Conservation (phyloP, 2,113 vertebrate genomes). For the Actinemys pallida region DNA sequence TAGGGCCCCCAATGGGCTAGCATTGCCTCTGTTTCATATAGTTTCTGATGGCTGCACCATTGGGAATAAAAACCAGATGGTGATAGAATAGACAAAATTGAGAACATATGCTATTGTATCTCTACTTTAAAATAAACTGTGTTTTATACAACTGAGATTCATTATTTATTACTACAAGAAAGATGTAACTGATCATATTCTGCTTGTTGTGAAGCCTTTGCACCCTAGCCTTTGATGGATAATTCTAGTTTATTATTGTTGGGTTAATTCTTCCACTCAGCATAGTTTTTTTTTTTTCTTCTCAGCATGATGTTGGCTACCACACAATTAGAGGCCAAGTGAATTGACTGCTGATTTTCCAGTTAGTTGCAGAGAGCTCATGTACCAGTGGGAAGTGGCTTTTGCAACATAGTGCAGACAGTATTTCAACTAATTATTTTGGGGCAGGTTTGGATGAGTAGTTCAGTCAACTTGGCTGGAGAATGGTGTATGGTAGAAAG, state of each 20-base stretch:
- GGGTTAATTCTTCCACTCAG: background rate
- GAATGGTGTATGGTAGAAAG: background rate
- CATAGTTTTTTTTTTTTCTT: slow-evolving; percentile 38
- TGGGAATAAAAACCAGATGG: slow-evolving; percentile 58
- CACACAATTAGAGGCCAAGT: slow-evolving; percentile 18
- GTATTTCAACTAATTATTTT: background rate
- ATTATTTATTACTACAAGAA: slow-evolving; percentile 69
- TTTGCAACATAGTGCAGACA: background rate
- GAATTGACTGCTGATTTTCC: slow-evolving; percentile 40
- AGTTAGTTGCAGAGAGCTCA: background rate
- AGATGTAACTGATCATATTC: slow-evolving; percentile 29
- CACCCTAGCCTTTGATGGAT: slow-evolving; percentile 51
- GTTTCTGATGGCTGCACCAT: background rate
- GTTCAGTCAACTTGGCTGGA: background rate
- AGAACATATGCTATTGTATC: slow-evolving; percentile 50
- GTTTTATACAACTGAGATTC: slow-evolving; percentile 40
- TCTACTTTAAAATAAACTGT: slow-evolving; percentile 48
- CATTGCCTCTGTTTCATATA: background rate
- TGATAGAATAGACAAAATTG: slow-evolving; percentile 41
- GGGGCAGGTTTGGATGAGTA: background rate
- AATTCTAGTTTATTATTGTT: slow-evolving; percentile 59
- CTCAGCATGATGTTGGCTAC: slow-evolving; percentile 45
- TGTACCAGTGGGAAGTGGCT: background rate
- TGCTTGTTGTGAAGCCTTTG: slow-evolving; percentile 70
- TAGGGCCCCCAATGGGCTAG: background rate